Evolutionary conservation across 2,113 vertebrate species (phyloP), one percentile per base, ranked within the genome.

Genomic region (Psittacus erithacus): DNA sequence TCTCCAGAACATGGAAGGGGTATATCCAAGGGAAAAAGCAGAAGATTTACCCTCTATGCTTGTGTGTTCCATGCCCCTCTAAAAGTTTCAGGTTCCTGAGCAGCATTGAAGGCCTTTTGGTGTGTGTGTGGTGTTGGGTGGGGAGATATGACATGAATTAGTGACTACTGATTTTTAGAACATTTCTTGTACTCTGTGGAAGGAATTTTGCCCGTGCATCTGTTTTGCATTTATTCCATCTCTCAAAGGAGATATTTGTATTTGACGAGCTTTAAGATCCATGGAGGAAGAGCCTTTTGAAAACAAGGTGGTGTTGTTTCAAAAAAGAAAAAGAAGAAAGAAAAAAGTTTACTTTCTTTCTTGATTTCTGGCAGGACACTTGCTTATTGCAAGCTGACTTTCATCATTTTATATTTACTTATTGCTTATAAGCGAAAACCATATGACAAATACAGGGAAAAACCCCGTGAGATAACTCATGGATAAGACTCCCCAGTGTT

Each of bases 101-200:
- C 27, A 76, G 14, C 4, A 28, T 12, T 19, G 39, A 29, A 8
- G n/a, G 5, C 11, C 8, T 50, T 55, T 35, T 25, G 9, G 57
- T 59, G 57, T 24, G 17, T 29, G 5, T 5, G 7, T 33, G 19
- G 14, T 15, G 6, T 24, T 59, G 33, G 7, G 1, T 1, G 1
- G 7, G 1, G 2, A 59, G 33, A 10, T 22, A 59, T n/a, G 33
- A 53, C 7, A 25, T 39, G 22, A 39, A 27, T 25, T 49, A 38
- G 8, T 15, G 6, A 43, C 38, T 53, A 22, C 2, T 27, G 33
- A 2, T 4, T n/a, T 62, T 88, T 29, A 81, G 31, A 35, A 53
- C 28, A 20, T 81, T 38, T 43, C 6, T 19, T 75, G 14, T 17
- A 69, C 11, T 62, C 31, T 47, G 19, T 46, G 28, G 23, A 64